Base-by-base conservation (phyloP, 37 sponge, comb jelly and placozoan genomes). In the Eunapius fragilis region DNA sequence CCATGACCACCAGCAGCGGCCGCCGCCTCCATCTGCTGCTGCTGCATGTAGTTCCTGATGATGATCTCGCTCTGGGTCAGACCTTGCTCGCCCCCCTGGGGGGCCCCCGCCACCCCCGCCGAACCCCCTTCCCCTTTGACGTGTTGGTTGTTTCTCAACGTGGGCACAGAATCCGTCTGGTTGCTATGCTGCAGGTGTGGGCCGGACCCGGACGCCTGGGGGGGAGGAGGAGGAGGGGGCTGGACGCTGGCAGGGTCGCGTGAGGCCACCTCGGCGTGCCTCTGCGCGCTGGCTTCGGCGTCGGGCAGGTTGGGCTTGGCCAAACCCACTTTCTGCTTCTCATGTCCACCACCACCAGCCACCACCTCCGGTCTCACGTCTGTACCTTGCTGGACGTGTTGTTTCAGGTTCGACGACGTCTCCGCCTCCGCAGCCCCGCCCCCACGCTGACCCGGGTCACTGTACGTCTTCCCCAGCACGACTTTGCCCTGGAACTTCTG, bases 111-210 rank as follows among this genome's bases (percentile, higher is more conserved):
- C 86, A 0, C 73, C 73, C n/a, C n/a, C n/a, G n/a, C n/a, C n/a
- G n/a, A n/a, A n/a, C n/a, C n/a, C n/a, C n/a, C n/a, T n/a, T 83
- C 74, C 83, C 28, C 31, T 13, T 77, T 76, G 77, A 3, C 34
- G 70, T 36, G 75, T 37, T 84, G 85, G 33, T 76, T 75, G 36
- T 84, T 84, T 74, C 73, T 84, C 68, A 84, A 35, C 3, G 69
- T 41, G 25, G 75, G 68, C 31, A 27, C 45, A 22, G 85, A 84
- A 33, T 84, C 85, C n/a, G n/a, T n/a, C n/a, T n/a, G n/a, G n/a
- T n/a, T n/a, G n/a, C n/a, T n/a, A n/a, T 31, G 85, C 69, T 2
- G 69, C 77, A 68, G 68, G 76, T 26, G 76, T 68, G 25, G 31
- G 30, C 75, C 32, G 19, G 26, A 0, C 12, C 31, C 30, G 76